A percentile compares a stretch with the other conserved stretches of the same genome.
phyloP scores from a whole-genome alignment of 2,113 vertebrate genomes.

The Lampris incognitus region DNA sequence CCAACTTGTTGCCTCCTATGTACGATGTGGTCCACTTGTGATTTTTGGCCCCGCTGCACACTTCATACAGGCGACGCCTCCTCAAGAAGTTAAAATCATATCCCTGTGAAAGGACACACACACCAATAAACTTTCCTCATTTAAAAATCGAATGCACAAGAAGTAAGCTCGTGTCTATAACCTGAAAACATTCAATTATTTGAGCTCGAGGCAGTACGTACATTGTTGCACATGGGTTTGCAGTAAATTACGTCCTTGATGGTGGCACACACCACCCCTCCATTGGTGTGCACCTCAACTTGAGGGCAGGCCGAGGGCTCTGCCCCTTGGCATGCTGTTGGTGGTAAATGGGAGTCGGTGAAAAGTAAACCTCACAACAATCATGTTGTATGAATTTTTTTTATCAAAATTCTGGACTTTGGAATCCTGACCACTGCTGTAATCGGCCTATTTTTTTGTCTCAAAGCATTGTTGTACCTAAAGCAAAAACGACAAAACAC shows the following conservation, averaged over 20 bases:
- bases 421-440: too few species aligned
- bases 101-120: slow-evolving; percentile 68
- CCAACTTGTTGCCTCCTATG: slow-evolving; percentile 72
- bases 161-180: neutral
- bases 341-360: neutral
- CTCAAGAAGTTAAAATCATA: slow-evolving; percentile 83
- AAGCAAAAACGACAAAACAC: too few species aligned
- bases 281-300: slow-evolving; percentile 62
- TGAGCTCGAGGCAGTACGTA: slow-evolving; percentile 44
- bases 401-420: too few species aligned
- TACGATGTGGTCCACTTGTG: slow-evolving; percentile 76
- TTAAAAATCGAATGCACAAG: neutral
- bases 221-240: slow-evolving; percentile 86
- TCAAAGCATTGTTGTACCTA: too few species aligned
- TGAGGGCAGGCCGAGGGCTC: slow-evolving; percentile 39
- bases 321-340: slow-evolving; percentile 61
- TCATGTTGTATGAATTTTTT: too few species aligned
- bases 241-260: slow-evolving; percentile 71
- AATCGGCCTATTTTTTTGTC: too few species aligned
- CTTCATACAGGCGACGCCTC: slow-evolving; percentile 75
- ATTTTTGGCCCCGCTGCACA: slow-evolving; percentile 60
- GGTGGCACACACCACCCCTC: slow-evolving; percentile 79
- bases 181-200: neutral
- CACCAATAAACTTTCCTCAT: neutral
- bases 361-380: neutral